These are phyloP conservation scores for Parapristionchus giblindavisi DNA, from an alignment of 2,888 invertebrate species.

Conservation along the genomic window DNA sequence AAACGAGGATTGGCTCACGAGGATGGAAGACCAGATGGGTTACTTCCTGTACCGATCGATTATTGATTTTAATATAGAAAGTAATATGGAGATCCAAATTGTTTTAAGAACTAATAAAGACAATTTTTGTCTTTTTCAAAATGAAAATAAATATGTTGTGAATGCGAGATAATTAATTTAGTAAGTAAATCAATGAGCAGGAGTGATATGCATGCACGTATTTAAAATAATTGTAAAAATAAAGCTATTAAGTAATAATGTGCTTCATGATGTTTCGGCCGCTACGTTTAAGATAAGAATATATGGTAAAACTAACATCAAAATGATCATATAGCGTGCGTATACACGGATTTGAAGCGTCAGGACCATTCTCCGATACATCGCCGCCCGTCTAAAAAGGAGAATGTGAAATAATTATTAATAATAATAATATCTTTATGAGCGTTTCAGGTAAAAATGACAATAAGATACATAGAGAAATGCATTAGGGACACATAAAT, in stretches of 20 bases:
- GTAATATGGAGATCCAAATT: not conserved
- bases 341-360: conserved; percentile 88
- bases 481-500: too few species aligned
- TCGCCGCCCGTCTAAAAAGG: conserved; percentile 42
- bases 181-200: too few species aligned
- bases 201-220: too few species aligned
- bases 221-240: too few species aligned
- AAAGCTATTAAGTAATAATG: too few species aligned
- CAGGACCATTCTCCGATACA: conserved; percentile 71
- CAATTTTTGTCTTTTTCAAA: not conserved
- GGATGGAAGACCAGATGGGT: conserved; percentile 97
- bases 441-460: too few species aligned
- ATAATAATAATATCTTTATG: too few species aligned
- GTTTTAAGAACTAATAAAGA: not conserved
- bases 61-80: not conserved
- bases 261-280: too few species aligned
- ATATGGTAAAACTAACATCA: conserved; percentile 75
- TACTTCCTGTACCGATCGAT: conserved; percentile 78
- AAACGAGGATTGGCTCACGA: conserved; percentile 89
- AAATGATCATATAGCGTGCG: conserved; percentile 95
- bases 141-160: too few species aligned
- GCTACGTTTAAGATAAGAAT: too few species aligned
- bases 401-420: not conserved
- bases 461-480: too few species aligned
- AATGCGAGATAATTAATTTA: too few species aligned